Percentiles rank a stretch among this genome's conserved stretches.
Evolutionary conservation across 2,797 vertebrate genomes (phyloP).

Genomic region (Scolopax rusticola): DNA sequence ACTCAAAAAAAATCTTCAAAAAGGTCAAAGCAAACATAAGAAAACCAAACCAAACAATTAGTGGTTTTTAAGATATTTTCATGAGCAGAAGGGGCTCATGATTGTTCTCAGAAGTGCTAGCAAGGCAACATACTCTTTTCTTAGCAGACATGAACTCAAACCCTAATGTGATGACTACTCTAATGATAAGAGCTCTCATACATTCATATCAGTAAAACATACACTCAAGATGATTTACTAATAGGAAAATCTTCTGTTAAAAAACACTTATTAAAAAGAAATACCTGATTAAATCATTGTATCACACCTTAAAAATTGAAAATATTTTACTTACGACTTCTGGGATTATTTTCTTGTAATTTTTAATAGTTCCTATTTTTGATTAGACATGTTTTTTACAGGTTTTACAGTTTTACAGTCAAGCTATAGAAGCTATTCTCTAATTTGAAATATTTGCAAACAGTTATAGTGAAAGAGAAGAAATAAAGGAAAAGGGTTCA

Average conservation of each 20-base stretch:
- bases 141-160: background rate
- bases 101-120: background rate
- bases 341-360: background rate
- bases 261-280: background rate
- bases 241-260: background rate
- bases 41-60: background rate
- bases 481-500: background rate
- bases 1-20: background rate
- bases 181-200: background rate
- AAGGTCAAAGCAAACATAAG: background rate
- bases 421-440: background rate
- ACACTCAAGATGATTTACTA: background rate
- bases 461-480: background rate
- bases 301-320: background rate
- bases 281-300: background rate
- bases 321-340: background rate
- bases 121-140: background rate
- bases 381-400: background rate
- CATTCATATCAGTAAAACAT: background rate
- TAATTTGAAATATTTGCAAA: background rate
- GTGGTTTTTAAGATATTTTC: background rate
- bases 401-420: background rate
- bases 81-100: background rate
- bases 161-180: background rate
- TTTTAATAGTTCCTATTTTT: background rate